Conservation (phyloP, 2,888 invertebrate genomes). For the Oithona nana region DNA sequence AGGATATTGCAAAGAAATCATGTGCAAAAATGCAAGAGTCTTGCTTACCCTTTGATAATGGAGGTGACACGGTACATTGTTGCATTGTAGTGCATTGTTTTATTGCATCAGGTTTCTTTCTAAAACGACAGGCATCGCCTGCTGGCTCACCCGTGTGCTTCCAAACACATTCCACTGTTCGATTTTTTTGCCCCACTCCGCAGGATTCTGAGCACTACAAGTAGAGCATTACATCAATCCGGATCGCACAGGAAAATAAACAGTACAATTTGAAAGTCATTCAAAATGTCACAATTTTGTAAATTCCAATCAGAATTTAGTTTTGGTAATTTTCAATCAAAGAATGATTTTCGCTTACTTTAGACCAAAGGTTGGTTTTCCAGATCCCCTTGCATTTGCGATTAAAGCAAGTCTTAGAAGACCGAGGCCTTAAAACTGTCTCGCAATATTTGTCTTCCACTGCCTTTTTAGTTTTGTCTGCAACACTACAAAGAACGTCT, state of each 20-base stretch:
- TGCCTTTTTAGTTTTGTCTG: neutral
- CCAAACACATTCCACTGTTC: constrained; percentile 84
- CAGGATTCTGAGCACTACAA: constrained; percentile 64
- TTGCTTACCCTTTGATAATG: too few species aligned
- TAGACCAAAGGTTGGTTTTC: constrained; percentile 79
- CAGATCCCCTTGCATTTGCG: constrained; percentile 71
- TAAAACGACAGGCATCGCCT: neutral
- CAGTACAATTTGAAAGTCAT: too few species aligned
- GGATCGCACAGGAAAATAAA: too few species aligned
- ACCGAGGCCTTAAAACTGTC: constrained; percentile 37
- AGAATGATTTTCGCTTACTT: constrained; percentile 37
- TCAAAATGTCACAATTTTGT: neutral
- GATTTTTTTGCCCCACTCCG: constrained; percentile 63
- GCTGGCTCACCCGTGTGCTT: constrained; percentile 39
- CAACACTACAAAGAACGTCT: neutral
- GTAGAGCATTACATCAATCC: too few species aligned
- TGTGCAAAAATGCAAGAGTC: too few species aligned
- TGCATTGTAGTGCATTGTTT: neutral
- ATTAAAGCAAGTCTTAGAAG: constrained; percentile 57
- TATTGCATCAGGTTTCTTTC: neutral
- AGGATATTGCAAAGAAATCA: too few species aligned
- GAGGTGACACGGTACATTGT: neutral
- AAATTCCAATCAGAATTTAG: neutral
- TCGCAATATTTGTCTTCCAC: constrained; percentile 12
- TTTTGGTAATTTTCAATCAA: neutral